Base-by-base conservation (phyloP, 2,113 vertebrate species). In the Carassius carassius region DNA sequence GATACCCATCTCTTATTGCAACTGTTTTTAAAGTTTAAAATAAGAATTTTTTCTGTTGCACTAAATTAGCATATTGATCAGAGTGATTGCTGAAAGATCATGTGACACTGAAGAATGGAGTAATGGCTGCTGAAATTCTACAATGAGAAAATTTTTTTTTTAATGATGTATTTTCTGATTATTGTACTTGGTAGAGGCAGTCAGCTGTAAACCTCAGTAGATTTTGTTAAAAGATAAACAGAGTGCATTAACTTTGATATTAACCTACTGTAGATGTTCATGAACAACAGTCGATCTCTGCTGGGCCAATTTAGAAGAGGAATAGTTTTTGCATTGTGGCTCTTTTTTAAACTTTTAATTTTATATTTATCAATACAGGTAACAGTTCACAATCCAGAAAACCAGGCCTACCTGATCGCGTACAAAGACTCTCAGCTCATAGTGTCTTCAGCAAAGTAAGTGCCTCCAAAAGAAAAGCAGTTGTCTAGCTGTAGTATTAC, bases 361-460 rank as follows among this genome's bases (percentile, higher is more conserved):
- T 63, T 4, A 58, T 16, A 35, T 73, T 35, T 13, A 41, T 58
- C 23, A 0, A 29, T 56, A 10, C 72, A 92, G 96, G 96, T 97
- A 87, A 96, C 96, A 8, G 95, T 96, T 87, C 97, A 99, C 92
- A 99, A 99, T 93, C 95, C 96, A 69, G 98, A 99, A 92, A 99
- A 99, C 93, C 97, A 98, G 93, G 95, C 96, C 93, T 99, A 99
- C 92, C 90, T 99, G 92, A 99, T 99, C 83, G 98, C 98, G 35
- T 99, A 99, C 92, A 98, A 99, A 91, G 97, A 99, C 93, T 99
- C 98, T 0, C 97, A 97, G 5, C 98, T 99, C 87, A 99, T 99
- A 87, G 92, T 95, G 86, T 99, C 98, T 81, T 97, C 96, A 90
- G 97, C 98, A 75, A 98, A 96, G 98, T 99, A 95, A 96, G 97